Base-by-base conservation (phyloP, 2,888 invertebrate species). In the Choristoneura rosaceana region DNA sequence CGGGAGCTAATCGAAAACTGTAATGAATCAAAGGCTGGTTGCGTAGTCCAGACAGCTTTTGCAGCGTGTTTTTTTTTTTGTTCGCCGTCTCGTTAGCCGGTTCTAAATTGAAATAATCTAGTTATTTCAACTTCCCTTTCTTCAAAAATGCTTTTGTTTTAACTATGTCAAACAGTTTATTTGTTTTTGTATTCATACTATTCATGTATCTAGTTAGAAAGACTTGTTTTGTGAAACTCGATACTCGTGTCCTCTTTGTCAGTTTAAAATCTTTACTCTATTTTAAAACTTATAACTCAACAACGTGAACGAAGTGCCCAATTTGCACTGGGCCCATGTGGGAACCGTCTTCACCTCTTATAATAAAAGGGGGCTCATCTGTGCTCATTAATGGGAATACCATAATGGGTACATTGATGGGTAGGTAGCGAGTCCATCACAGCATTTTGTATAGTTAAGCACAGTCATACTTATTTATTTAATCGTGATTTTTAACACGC, bases 11-110 rank as follows among this genome's bases (percentile, higher is more conserved):
- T 93, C 91, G 91, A 90, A 90, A 90, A 89, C 89, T 87, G 90
- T 92, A 92, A 93, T 93, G 92, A 92, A 92, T 92, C 93, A 93
- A 93, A 93, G 93, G 91, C 90, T 84, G 83, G 85, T 85, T 87
- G 87, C 87, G 84, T 88, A 83, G 86, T 84, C 84, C 86, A 82
- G 85, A 84, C 87, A 84, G 87, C 84, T 85, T 88, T 89, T 87
- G 85, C 83, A 83, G 79, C 79, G 73, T 76, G n/a, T n/a, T n/a
- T 86, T 87, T 84, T 87, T 90, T 90, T 85, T 5, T 82, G 79
- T 83, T 83, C 79, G 75, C 80, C 79, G 81, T 85, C 90, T 92
- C 91, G 91, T 92, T 92, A 92, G 90, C 81, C 73, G 74, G 80
- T 75, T 80, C 83, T 83, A 86, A 86, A 89, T 88, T 87, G 85